Evolutionary conservation across 1,140 invertebrate genomes (phyloP), one percentile per base, ranked within the genome.

Genomic region (Pseudoatta argentina): DNA sequence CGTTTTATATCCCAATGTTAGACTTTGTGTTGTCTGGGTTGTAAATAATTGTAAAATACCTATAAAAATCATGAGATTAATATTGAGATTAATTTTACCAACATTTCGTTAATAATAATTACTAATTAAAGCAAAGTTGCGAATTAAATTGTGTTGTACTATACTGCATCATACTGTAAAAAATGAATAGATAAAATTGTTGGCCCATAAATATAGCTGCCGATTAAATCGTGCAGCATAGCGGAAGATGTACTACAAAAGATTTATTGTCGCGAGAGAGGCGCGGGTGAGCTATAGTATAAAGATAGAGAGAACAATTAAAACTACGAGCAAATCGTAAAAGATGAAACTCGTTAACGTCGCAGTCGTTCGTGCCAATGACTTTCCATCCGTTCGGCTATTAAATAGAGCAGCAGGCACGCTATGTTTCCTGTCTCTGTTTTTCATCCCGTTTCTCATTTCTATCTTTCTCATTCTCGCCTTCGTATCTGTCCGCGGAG

Each of bases 321-420:
- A 39, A 59, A 21, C 21, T 34, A 44, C 27, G 39, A 72, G n/a
- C 44, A 48, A 21, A n/a, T 64, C 8, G 18, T 30, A 39, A 27
- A 64, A 14, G 44, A 67, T 79, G 34, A 51, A 79, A 86, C 77
- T 86, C 86, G 88, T 87, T 89, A 66, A 81, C 59, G 75, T 85
- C 44, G 30, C 16, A 61, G 24, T 30, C 34, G 21, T 48, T 67
- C 18, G 77, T 71, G 63, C 75, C 63, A 48, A 79, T 72, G 61
- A 86, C 48, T 85, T 87, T 83, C 81, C 66, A 71, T 87, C 59
- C 63, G 34, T 85, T 83, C 71, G 30, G n/a, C 21, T 63, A 51
- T 39, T 44, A 85, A 79, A 59, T 24, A n/a, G 27, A 16, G 30
- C 24, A 44, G 18, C 48, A 18, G 34, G 59, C 55, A 21, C 24